Evolutionary conservation across 2,797 vertebrate species (phyloP).

Genomic region (Pelochelys cantorii): DNA sequence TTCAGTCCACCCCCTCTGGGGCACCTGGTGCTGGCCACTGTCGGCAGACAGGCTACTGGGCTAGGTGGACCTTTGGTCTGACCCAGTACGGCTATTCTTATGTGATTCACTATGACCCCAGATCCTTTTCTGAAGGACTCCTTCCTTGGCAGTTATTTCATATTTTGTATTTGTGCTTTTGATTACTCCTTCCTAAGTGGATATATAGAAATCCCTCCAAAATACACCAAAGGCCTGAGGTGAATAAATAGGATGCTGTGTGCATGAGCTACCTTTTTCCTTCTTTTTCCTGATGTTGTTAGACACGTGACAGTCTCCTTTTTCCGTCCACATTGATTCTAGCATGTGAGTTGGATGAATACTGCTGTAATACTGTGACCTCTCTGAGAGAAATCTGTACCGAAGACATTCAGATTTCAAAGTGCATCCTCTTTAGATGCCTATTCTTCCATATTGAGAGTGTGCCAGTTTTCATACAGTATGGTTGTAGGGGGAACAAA

Average conservation of each 20-base stretch:
- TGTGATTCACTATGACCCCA: too few relatives aligned
- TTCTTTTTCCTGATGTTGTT: not conserved
- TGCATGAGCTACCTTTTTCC: not conserved
- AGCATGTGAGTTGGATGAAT: not conserved
- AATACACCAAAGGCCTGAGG: accelerated
- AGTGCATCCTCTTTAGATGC: not conserved
- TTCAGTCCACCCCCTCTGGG: too few relatives aligned
- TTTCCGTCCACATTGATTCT: not conserved
- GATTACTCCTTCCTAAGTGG: not conserved
- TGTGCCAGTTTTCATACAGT: not conserved
- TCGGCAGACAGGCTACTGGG: too few relatives aligned
- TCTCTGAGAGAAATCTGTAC: not conserved
- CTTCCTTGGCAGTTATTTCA: too few relatives aligned
- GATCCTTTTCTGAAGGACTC: too few relatives aligned
- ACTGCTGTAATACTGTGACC: accelerated
- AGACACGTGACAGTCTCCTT: not conserved
- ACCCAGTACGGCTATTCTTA: too few relatives aligned
- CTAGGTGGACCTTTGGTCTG: too few relatives aligned
- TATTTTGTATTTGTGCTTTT: too few relatives aligned
- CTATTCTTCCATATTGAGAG: not conserved
- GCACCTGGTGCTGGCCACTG: too few relatives aligned
- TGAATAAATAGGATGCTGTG: not conserved
- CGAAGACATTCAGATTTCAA: not conserved
- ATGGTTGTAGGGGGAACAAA: not conserved
- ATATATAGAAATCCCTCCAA: not conserved